Conservation (phyloP, 2,113 vertebrate species). For the Nothoprocta perdicaria region DNA sequence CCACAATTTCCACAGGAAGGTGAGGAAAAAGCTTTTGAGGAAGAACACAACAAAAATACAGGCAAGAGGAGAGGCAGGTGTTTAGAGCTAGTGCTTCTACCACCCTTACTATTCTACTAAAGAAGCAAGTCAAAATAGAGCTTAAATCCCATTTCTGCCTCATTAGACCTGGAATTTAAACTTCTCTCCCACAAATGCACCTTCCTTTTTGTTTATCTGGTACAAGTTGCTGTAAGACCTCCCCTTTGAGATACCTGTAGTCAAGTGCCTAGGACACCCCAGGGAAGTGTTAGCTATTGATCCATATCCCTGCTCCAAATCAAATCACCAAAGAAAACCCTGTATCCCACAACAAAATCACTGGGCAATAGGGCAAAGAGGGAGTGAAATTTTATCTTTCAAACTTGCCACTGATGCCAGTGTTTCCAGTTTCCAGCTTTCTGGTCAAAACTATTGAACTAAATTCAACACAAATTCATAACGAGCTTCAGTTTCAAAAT, state of each 20-base stretch:
- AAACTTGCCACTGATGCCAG: neutral
- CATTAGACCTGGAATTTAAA: neutral
- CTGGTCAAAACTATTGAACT: neutral
- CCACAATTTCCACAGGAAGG: neutral
- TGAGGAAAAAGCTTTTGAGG: neutral
- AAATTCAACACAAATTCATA: neutral
- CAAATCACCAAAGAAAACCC: neutral
- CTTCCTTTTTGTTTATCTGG: neutral
- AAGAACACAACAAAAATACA: neutral
- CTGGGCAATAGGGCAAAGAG: neutral
- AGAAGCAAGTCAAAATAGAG: neutral
- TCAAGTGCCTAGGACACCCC: neutral
- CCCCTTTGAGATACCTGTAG: fast-evolving
- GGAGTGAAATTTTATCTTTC: neutral
- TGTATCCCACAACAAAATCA: fast-evolving
- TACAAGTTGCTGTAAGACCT: neutral
- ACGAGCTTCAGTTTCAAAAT: neutral
- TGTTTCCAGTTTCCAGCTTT: neutral
- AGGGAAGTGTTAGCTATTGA: fast-evolving
- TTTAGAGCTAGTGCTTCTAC: neutral
- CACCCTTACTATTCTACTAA: neutral
- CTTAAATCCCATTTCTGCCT: neutral
- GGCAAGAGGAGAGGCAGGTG: neutral
- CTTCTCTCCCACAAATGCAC: neutral
- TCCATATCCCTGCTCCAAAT: fast-evolving